These are phyloP conservation scores for Bergia sp. DNA, from an alignment of 92 coral and sea anemone genomes.

Conservation along the genomic window DNA sequence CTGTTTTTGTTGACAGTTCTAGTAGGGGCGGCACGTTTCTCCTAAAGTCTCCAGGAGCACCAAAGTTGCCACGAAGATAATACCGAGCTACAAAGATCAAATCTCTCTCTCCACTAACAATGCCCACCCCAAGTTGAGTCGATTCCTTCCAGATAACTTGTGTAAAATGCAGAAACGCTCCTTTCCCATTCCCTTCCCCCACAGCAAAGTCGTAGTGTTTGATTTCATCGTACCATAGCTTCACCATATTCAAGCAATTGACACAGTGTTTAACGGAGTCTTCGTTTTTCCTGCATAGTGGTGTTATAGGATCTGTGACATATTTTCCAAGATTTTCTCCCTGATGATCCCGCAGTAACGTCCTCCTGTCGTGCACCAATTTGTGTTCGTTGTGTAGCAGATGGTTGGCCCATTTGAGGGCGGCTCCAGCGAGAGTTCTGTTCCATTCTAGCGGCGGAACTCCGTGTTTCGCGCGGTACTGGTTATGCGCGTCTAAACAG, in stretches of 20 bases:
- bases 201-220: background rate
- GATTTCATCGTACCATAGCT: constrained; percentile 30
- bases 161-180: constrained; percentile 28
- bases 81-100: constrained; percentile 40
- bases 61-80: constrained; percentile 26
- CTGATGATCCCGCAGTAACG: constrained; percentile 12
- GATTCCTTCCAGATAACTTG: constrained; percentile 33
- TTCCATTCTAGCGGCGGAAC: constrained; percentile 12
- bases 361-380: constrained; percentile 18
- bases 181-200: constrained; percentile 20
- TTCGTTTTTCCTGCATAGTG: constrained; percentile 1
- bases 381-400: background rate
- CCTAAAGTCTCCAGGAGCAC: background rate
- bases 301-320: constrained; percentile 4
- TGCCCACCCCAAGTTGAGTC: constrained; percentile 8
- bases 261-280: constrained; percentile 12
- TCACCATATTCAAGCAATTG: constrained; percentile 20
- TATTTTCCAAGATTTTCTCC: constrained; percentile 30
- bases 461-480: constrained; percentile 28
- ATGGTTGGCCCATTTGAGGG: constrained; percentile 18
- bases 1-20: background rate
- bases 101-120: constrained; percentile 3
- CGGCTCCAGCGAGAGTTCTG: constrained; percentile 21
- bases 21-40: constrained; percentile 14
- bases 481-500: constrained; percentile 33